These are phyloP conservation scores for Sinotaia quadrata DNA, from an alignment of 2,888 invertebrate genomes.

Conservation along the genomic window DNA sequence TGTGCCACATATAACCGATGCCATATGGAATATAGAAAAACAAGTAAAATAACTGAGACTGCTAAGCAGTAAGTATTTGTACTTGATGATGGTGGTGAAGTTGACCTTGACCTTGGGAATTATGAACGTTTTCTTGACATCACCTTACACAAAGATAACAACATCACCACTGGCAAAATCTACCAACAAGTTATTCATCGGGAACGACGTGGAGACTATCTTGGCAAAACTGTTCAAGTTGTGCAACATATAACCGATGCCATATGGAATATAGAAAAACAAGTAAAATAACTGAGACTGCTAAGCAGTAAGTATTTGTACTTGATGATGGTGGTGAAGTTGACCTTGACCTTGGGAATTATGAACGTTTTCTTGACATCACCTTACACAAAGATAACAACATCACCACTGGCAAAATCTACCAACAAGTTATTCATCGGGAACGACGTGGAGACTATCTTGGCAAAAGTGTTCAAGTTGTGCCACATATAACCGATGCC, in stretches of 20 bases:
- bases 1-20: no score
- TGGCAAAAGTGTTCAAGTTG: conserved; percentile 99
- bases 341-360: conserved; percentile 98
- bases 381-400: conserved; percentile 96
- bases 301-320: conserved; percentile 98
- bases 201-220: no score
- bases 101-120: conserved; percentile 98
- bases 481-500: conserved; percentile 98
- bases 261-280: no score
- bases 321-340: conserved; percentile 99
- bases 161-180: no score
- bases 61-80: no score
- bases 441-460: conserved; percentile 96
- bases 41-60: no score
- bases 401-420: conserved; percentile 99
- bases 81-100: conserved; percentile 98
- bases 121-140: conserved; percentile 98
- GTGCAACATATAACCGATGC: no score
- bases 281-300: no score
- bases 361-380: conserved; percentile 96
- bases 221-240: no score
- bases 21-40: no score
- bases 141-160: no score
- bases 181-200: no score
- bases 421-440: conserved; percentile 92